A percentile compares a stretch with the other conserved stretches of the same genome.
phyloP scores from a whole-genome alignment of 2,797 vertebrate genomes.

The Scyliorhinus canicula region DNA sequence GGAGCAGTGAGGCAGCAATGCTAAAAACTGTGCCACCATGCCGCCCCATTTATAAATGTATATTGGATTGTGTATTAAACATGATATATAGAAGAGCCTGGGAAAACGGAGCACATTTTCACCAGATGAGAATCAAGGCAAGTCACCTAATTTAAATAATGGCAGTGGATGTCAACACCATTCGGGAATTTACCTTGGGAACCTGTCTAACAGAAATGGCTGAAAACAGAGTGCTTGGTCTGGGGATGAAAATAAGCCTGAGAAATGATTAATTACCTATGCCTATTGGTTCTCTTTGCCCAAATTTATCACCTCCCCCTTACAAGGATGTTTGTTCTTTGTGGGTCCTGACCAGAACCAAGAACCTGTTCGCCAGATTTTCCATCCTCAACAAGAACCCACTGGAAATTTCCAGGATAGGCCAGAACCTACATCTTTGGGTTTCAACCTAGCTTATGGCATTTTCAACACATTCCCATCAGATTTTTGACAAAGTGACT shows the following conservation, averaged over 20 bases:
- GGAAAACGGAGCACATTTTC: too few relatives aligned
- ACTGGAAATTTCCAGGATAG: neutral
- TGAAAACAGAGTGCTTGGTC: neutral
- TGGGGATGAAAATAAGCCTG: neutral
- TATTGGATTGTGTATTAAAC: neutral
- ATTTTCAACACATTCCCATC: neutral
- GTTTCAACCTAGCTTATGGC: neutral
- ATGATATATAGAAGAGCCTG: neutral
- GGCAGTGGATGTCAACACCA: neutral
- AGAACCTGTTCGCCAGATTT: neutral
- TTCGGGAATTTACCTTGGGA: neutral
- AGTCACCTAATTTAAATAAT: neutral
- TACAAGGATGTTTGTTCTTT: neutral
- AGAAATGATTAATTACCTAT: neutral
- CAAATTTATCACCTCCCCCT: neutral
- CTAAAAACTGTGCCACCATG: too few relatives aligned
- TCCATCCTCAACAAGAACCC: neutral
- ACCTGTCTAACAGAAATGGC: neutral
- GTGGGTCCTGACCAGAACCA: neutral
- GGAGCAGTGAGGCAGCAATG: too few relatives aligned
- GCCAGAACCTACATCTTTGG: neutral
- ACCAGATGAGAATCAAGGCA: neutral
- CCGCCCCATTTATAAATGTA: too few relatives aligned
- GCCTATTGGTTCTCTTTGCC: neutral
- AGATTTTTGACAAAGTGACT: too few relatives aligned